These are phyloP conservation scores for Polia nebulosa DNA, from an alignment of 2,888 invertebrate species.

Conservation along the genomic window DNA sequence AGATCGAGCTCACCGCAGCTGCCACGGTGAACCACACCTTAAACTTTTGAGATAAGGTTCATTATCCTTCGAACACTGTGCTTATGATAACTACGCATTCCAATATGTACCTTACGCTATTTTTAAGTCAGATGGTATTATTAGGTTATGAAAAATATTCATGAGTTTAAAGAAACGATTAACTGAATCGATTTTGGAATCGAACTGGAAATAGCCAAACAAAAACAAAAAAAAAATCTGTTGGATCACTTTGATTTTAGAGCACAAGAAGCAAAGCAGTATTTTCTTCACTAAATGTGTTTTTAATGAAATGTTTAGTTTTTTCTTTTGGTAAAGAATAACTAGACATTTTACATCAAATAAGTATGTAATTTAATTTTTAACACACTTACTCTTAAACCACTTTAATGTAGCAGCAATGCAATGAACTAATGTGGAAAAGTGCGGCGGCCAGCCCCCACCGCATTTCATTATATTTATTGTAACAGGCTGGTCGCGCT, in stretches of 20 bases:
- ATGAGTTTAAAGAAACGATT: not conserved
- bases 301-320: not conserved
- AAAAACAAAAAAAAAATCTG: not conserved
- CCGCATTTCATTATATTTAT: not conserved
- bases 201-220: not conserved
- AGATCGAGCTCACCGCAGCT: slow-evolving; percentile 71
- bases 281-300: not conserved
- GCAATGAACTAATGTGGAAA: too few relatives aligned
- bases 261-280: not conserved
- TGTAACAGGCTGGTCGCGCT: too few relatives aligned
- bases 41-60: slow-evolving; percentile 41
- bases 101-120: slow-evolving; percentile 50
- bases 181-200: slow-evolving; percentile 2
- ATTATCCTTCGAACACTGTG: slow-evolving; percentile 54
- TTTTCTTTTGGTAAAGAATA: too few relatives aligned
- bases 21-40: slow-evolving; percentile 70
- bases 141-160: not conserved
- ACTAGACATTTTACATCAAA: too few relatives aligned
- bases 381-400: too few relatives aligned
- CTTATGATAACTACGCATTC: slow-evolving; percentile 53
- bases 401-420: too few relatives aligned
- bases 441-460: too few relatives aligned
- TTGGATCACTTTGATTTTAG: slow-evolving; percentile 11
- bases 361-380: not conserved
- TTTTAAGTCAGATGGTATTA: slow-evolving; percentile 40